A percentile compares a stretch with the other conserved stretches of the same genome.
These are phyloP conservation scores for Patella vulgata DNA, from an alignment of 1,140 invertebrate genomes.

Conservation along the genomic window DNA sequence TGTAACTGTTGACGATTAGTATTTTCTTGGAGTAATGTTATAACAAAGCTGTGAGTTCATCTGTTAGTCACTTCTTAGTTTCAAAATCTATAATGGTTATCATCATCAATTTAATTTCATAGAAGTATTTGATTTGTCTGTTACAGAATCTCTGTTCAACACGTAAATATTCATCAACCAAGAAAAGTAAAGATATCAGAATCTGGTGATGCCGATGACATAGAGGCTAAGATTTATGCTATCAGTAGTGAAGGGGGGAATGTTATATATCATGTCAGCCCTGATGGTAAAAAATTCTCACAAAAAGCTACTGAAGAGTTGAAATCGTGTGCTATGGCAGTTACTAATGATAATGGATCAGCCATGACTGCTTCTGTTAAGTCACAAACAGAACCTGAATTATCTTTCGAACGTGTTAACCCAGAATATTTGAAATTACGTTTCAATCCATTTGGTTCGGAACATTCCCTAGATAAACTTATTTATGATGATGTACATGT, in stretches of 20 bases:
- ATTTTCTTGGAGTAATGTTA: too few relatives aligned
- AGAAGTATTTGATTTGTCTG: too few relatives aligned
- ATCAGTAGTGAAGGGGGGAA: slow-evolving; percentile 88
- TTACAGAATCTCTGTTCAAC: slow-evolving; percentile 79
- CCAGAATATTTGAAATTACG: slow-evolving; percentile 56
- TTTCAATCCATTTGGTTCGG: slow-evolving; percentile 65
- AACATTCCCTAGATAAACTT: slow-evolving; percentile 57
- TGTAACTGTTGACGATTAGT: too few relatives aligned
- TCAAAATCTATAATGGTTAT: too few relatives aligned
- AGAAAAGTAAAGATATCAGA: slow-evolving; percentile 68
- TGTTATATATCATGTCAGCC: slow-evolving; percentile 83
- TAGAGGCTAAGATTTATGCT: slow-evolving; percentile 80
- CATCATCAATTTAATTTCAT: too few relatives aligned
- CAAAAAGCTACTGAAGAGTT: slow-evolving; percentile 46
- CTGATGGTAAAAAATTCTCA: slow-evolving; percentile 34
- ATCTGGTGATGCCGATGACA: slow-evolving; percentile 46
- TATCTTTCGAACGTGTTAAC: slow-evolving; percentile 60
- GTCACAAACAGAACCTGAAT: slow-evolving; percentile 50
- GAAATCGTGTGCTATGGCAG: slow-evolving; percentile 56
- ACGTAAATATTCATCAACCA: slow-evolving; percentile 81
- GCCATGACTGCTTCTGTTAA: slow-evolving; percentile 40
- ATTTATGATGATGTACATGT: slow-evolving; percentile 53
- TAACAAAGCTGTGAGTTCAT: too few relatives aligned
- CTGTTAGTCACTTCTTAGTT: too few relatives aligned
- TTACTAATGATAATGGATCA: slow-evolving; percentile 50